Evolutionary conservation across 2,113 vertebrate genomes (phyloP).

Genomic region (Trogon melanurus): DNA sequence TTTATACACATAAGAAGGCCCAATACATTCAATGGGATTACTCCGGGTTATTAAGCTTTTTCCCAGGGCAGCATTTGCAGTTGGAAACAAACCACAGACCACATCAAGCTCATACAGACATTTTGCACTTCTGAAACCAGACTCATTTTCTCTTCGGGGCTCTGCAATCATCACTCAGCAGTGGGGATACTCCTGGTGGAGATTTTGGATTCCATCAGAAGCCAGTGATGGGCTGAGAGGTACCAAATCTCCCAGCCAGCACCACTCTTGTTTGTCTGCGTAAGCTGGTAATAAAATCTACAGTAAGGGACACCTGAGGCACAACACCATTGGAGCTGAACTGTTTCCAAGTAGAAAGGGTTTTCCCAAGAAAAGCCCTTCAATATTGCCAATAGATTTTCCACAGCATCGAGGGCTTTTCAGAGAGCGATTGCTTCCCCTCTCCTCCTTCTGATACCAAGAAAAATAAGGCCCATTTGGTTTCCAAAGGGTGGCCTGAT

Average conservation of each 20-base stretch:
- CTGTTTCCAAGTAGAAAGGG: neutral
- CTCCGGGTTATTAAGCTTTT: neutral
- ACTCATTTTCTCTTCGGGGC: neutral
- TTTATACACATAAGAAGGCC: constrained; percentile 37
- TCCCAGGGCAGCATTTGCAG: neutral
- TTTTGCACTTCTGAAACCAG: neutral
- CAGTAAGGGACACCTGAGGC: neutral
- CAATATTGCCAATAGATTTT: neutral
- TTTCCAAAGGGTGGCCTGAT: neutral
- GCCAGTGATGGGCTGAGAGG: neutral
- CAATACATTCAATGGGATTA: constrained; percentile 25
- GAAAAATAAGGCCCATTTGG: neutral
- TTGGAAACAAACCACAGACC: constrained; percentile 24
- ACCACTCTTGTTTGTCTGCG: neutral
- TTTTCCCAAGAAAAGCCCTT: neutral
- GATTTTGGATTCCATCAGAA: neutral
- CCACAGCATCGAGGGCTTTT: neutral
- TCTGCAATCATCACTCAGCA: neutral
- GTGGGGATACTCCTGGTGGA: neutral
- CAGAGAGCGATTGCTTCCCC: neutral
- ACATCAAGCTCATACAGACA: constrained; percentile 10
- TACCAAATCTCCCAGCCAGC: neutral
- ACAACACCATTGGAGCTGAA: fast-evolving
- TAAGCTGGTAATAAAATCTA: neutral
- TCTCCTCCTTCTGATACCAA: neutral